Evolutionary conservation across 2,113 vertebrate genomes (phyloP).

Genomic region (Elachura formosa): DNA sequence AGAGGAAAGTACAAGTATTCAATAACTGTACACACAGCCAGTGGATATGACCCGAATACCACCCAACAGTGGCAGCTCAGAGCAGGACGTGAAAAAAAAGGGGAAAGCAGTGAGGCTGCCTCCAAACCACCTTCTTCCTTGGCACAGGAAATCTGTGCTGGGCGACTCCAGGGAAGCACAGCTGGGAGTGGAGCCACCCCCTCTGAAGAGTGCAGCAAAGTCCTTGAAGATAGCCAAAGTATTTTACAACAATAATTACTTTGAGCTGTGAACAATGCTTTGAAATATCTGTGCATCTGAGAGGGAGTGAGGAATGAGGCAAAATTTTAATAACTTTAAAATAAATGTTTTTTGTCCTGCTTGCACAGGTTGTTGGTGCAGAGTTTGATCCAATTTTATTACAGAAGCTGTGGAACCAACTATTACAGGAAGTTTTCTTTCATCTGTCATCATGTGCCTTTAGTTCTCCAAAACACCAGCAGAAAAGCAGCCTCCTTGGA

Average conservation of each 20-base stretch:
- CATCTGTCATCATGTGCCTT: background rate
- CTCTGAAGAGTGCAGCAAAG: background rate
- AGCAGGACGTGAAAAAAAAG: background rate
- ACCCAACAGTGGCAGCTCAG: background rate
- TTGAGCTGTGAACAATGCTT: background rate
- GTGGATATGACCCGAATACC: background rate
- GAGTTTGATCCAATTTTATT: background rate
- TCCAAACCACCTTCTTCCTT: background rate
- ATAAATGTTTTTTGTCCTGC: background rate
- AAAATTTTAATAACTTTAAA: background rate
- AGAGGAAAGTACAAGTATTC: background rate
- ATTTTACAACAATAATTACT: constrained; percentile 1
- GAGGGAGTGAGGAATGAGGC: background rate
- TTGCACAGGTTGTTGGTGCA: background rate
- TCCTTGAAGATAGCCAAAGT: constrained; percentile 9
- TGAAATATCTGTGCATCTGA: background rate
- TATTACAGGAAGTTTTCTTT: background rate
- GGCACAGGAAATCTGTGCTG: background rate
- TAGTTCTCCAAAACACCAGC: background rate
- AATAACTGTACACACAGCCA: background rate
- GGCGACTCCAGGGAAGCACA: fast-evolving
- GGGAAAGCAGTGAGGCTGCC: background rate
- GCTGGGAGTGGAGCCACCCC: background rate
- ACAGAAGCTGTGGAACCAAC: background rate
- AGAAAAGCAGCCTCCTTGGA: background rate